These are phyloP conservation scores for Phengaris arion DNA, from an alignment of 2,888 invertebrate genomes.

Conservation along the genomic window DNA sequence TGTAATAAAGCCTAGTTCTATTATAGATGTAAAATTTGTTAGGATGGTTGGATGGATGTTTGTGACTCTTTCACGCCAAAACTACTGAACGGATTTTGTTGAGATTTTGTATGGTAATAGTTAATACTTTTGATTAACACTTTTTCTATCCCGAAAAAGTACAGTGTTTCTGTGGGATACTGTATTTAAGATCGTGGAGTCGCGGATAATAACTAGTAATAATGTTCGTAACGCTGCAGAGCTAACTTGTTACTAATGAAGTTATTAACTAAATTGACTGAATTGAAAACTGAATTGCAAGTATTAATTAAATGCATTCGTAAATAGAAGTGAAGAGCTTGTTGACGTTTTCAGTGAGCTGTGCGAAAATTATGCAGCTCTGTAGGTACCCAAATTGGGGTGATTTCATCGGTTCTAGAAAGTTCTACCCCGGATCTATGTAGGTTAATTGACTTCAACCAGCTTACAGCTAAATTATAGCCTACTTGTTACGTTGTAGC, in stretches of 20 bases:
- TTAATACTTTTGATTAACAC: too few relatives aligned
- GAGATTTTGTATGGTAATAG: too few relatives aligned
- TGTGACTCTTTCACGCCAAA: too few relatives aligned
- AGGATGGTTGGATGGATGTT: too few relatives aligned
- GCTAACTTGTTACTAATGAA: background rate
- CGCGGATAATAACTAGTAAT: too few relatives aligned
- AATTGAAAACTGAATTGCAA: background rate
- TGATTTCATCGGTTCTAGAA: constrained; percentile 38
- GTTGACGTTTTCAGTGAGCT: constrained; percentile 21
- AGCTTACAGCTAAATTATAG: constrained; percentile 39
- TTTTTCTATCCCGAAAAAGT: too few relatives aligned
- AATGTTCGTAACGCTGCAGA: too few relatives aligned
- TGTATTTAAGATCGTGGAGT: too few relatives aligned
- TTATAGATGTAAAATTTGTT: too few relatives aligned
- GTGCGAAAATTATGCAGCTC: constrained; percentile 17
- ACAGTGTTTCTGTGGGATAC: too few relatives aligned
- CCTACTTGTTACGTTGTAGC: constrained; percentile 27
- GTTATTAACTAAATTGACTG: background rate
- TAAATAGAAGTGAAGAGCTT: constrained; percentile 16
- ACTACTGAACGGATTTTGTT: too few relatives aligned
- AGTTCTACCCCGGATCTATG: constrained; percentile 39
- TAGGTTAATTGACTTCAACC: constrained; percentile 41
- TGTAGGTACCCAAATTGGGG: constrained; percentile 33
- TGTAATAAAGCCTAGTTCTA: too few relatives aligned
- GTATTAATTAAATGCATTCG: constrained; percentile 20